These are phyloP conservation scores for Acridotheres tristis DNA, from an alignment of 2,797 vertebrate species.

Conservation along the genomic window DNA sequence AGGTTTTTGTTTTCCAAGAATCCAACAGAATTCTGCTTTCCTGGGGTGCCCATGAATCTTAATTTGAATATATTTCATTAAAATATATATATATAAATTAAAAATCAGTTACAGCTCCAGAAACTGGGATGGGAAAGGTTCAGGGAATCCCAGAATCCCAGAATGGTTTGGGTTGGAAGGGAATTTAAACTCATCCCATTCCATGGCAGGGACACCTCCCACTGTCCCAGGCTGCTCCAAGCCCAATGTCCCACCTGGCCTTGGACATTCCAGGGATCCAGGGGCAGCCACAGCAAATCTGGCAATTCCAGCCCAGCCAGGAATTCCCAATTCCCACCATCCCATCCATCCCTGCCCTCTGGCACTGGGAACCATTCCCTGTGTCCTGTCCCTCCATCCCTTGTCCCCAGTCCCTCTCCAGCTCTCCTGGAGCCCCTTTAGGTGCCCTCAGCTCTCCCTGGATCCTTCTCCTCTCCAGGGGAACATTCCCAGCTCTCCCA, in stretches of 20 bases:
- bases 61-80: neutral
- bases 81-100: too few species aligned
- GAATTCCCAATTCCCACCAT: neutral
- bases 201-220: neutral
- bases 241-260: too few species aligned
- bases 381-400: neutral
- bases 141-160: neutral
- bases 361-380: neutral
- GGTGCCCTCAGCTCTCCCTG: neutral
- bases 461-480: fast-evolving
- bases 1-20: neutral
- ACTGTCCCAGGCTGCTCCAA: too few species aligned
- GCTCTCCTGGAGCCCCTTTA: neutral
- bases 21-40: neutral
- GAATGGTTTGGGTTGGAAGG: neutral
- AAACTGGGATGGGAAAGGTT: neutral
- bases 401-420: neutral
- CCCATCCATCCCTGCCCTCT: neutral
- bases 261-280: too few species aligned
- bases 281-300: too few species aligned
- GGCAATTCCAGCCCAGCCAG: neutral
- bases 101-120: neutral
- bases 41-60: fast-evolving
- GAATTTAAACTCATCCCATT: neutral
- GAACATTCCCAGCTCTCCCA: fast-evolving